A percentile compares a stretch with the other conserved stretches of the same genome.
Conservation (phyloP, 2,888 invertebrate genomes). For the Thelaira solivaga region DNA sequence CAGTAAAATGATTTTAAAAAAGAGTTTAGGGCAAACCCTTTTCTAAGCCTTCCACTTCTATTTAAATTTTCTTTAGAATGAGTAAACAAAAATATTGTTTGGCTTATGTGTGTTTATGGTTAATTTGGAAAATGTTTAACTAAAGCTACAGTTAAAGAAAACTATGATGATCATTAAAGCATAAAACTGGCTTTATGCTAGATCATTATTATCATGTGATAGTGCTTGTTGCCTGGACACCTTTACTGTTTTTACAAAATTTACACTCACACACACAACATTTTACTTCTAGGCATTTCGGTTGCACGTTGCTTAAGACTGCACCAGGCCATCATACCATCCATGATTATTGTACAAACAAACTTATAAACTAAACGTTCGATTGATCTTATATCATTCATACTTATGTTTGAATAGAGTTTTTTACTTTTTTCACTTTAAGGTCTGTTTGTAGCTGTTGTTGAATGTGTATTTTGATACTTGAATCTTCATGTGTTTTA, state of each 20-base stretch:
- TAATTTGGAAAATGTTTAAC: constrained; percentile 15
- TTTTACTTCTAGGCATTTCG: constrained; percentile 38
- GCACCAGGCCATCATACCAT: not conserved
- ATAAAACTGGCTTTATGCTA: too few relatives aligned
- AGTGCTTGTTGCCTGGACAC: too few relatives aligned
- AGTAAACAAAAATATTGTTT: not conserved
- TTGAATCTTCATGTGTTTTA: constrained; percentile 61
- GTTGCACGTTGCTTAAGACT: too few relatives aligned
- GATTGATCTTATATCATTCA: constrained; percentile 54
- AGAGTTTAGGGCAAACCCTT: not conserved
- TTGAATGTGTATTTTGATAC: constrained; percentile 58
- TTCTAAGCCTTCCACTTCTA: too few relatives aligned
- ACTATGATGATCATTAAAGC: constrained; percentile 18
- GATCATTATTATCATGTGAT: not conserved
- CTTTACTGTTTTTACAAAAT: too few relatives aligned
- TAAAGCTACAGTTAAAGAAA: not conserved
- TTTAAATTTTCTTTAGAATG: not conserved
- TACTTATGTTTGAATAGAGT: too few relatives aligned
- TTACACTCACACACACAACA: constrained; percentile 5
- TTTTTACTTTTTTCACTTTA: too few relatives aligned
- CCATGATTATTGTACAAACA: not conserved
- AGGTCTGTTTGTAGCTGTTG: constrained; percentile 32
- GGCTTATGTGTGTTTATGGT: constrained; percentile 9
- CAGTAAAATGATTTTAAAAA: constrained; percentile 18
- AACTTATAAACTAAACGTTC: not conserved